These are phyloP conservation scores for Philypnodon macrostomus DNA, from an alignment of 2,797 vertebrate genomes.

Conservation along the genomic window DNA sequence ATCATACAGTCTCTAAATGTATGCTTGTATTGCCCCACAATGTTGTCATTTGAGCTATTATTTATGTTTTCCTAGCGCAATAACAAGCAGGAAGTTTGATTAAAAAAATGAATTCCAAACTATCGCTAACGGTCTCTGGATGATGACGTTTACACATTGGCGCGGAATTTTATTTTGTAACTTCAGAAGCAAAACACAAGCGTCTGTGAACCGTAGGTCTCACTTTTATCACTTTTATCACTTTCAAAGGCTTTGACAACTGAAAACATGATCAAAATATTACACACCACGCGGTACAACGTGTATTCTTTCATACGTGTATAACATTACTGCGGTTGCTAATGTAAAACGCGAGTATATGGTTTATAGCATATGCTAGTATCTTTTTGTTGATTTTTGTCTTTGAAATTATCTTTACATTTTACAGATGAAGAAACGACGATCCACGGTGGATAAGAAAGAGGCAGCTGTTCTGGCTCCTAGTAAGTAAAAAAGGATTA, in stretches of 20 bases:
- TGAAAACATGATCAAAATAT: background rate
- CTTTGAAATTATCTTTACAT: slow-evolving; percentile 1
- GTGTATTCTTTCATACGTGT: background rate
- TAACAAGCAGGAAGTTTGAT: background rate
- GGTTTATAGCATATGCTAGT: background rate
- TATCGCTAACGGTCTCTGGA: slow-evolving; percentile 18
- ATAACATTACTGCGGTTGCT: background rate
- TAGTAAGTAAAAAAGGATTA: slow-evolving; percentile 62
- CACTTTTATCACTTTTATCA: background rate
- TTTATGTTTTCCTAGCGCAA: no score
- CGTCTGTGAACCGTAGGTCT: slow-evolving; percentile 31
- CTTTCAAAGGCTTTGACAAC: background rate
- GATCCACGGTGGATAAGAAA: slow-evolving; percentile 51
- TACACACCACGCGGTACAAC: background rate
- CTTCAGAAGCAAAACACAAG: background rate
- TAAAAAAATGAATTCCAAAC: background rate
- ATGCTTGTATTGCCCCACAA: no score
- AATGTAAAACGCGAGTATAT: background rate
- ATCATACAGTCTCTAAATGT: no score
- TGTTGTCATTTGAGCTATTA: no score
- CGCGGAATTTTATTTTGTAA: slow-evolving; percentile 64
- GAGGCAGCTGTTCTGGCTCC: slow-evolving; percentile 18
- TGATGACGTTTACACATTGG: slow-evolving; percentile 38
- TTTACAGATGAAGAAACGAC: slow-evolving; percentile 75
- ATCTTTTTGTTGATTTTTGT: background rate